Base-by-base conservation (phyloP, 2,888 invertebrate genomes). In the Dasypolia templi region DNA sequence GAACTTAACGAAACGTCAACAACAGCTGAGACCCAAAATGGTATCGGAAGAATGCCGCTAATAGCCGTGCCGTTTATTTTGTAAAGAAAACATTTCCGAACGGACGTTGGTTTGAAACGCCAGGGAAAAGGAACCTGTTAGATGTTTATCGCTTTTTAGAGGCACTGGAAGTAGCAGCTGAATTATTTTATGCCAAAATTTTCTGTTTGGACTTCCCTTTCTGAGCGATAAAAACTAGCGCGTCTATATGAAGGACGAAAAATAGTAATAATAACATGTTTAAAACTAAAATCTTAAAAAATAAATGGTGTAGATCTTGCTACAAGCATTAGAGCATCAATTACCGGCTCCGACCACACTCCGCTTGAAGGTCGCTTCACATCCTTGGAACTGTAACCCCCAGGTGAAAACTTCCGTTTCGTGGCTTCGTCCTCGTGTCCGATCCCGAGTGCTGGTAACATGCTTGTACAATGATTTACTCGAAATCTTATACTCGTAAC, bases 121-220 rank as follows among this genome's bases (percentile, higher is more conserved):
- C 56, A 46, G 65, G 66, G 68, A 79, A 75, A 74, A 51, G 76
- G 76, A 85, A 74, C 42, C 74, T 83, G 64, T 74, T 72, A 55
- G 72, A 79, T 77, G 59, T 76, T 83, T 84, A 83, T 83, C 67
- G 72, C 67, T 72, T 69, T 79, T 77, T 77, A 65, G 85, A 72
- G 69, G 66, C 17, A 63, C 49, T 42, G 39, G 29, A 49, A 64
- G 66, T 70, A 69, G 29, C 46, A n/a, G 46, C 49, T 63, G 55
- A 75, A 74, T 74, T 86, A 83, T 76, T 79, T 85, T 79, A 76
- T 74, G 62, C 12, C 32, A 62, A 61, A 72, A 70, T 72, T 79
- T 62, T 79, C 69, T 68, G 19, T 64, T 56, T 55, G 39, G n/a
- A 49, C 12, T 63, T 85, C 70, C 58, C 35, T 63, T 22, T 62